Evolutionary conservation across 30 jellyfish, hydroid and myxozoan genomes (phyloP).

Genomic region (Aurelia sp.): DNA sequence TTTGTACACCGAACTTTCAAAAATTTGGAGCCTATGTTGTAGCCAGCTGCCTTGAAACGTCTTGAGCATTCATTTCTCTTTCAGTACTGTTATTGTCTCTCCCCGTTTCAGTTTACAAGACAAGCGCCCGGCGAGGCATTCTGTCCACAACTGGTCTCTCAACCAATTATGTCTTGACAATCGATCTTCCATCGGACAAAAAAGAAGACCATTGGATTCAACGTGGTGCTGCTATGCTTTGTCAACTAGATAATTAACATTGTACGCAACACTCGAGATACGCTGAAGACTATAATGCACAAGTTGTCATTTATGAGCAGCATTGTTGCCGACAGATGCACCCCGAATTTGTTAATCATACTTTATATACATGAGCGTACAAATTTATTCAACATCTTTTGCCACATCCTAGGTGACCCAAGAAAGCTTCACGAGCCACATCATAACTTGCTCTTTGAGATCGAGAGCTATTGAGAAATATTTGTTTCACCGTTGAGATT

Average conservation of each 20-base stretch:
- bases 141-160: slow-evolving; percentile 80
- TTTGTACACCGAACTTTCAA: background rate
- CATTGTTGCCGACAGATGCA: too few relatives aligned
- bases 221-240: slow-evolving; percentile 79
- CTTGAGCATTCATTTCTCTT: background rate
- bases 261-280: too few relatives aligned
- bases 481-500: too few relatives aligned
- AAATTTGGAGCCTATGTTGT: background rate
- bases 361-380: too few relatives aligned
- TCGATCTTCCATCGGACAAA: slow-evolving; percentile 68
- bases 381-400: too few relatives aligned
- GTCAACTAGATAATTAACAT: slow-evolving; percentile 62
- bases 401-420: too few relatives aligned
- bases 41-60: background rate
- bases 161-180: slow-evolving; percentile 67
- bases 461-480: too few relatives aligned
- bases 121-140: slow-evolving; percentile 72
- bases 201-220: slow-evolving; percentile 77
- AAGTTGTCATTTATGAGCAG: too few relatives aligned
- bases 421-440: too few relatives aligned
- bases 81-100: background rate
- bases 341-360: too few relatives aligned
- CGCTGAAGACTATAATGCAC: too few relatives aligned
- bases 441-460: too few relatives aligned
- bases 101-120: slow-evolving; percentile 66